Conservation (phyloP, 1,140 invertebrate species). For the Solenopsis fugax region DNA sequence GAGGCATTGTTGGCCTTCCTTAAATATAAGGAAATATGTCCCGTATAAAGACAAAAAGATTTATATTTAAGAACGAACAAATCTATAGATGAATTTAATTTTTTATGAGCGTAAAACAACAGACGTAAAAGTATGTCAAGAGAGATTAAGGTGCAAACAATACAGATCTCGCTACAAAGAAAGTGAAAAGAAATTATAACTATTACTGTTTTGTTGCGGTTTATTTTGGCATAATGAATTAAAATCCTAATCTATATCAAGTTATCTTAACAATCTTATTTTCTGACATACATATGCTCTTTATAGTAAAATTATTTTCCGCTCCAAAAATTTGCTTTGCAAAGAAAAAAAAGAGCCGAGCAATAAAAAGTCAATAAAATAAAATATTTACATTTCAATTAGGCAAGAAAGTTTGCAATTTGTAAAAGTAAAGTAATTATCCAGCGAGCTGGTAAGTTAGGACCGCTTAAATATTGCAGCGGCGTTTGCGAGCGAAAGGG, state of each 20-base stretch:
- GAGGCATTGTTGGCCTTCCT: background rate
- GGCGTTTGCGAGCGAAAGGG: conserved; percentile 52
- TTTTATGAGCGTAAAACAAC: background rate
- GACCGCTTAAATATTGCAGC: conserved; percentile 62
- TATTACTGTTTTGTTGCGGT: background rate
- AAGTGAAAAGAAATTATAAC: background rate
- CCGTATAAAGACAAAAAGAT: background rate
- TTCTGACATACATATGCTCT: background rate
- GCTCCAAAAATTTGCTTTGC: background rate
- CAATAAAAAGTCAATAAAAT: conserved; percentile 48
- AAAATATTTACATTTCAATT: conserved; percentile 58
- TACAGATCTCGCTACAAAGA: background rate
- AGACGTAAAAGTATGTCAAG: background rate
- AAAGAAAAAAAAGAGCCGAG: background rate
- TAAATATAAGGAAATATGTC: background rate
- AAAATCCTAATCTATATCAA: background rate
- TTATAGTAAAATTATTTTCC: background rate
- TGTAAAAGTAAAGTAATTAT: conserved; percentile 58
- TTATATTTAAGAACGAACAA: background rate
- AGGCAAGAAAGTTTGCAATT: conserved; percentile 50
- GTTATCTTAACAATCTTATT: background rate
- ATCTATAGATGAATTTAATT: background rate
- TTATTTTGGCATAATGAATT: background rate
- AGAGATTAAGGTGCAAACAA: too few relatives aligned
- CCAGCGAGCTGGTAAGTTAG: conserved; percentile 39